Evolutionary conservation across 2,113 vertebrate species (phyloP), one percentile per base, ranked within the genome.

Genomic region (Axis porcinus): DNA sequence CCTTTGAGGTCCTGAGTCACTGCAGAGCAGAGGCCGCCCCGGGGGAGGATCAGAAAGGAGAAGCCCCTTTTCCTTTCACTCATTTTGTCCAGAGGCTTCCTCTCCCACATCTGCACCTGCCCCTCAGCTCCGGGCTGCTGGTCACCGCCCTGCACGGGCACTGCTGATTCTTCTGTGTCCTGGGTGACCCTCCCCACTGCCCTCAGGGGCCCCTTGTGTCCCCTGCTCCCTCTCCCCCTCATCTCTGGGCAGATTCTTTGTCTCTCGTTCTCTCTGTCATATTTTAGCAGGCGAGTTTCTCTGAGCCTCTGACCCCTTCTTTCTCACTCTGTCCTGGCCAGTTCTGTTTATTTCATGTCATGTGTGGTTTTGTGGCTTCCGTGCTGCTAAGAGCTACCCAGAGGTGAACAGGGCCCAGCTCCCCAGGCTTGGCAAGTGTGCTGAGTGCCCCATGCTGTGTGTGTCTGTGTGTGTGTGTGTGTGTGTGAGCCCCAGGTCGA

Each of bases 41-140:
- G 54, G 17, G 16, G 54, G 54, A 70, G 64, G 64, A 11, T 70
- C 64, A 36, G 64, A 70, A 70, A 70, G 17, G 4, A 67, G 64
- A 36, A 36, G 64, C n/a, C 17, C n/a, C 64, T 70, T 11, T 36
- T 36, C n/a, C 64, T n/a, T 70, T 70, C 64, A n/a, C 0, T 0
- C 8, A 10, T 70, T 70, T 4, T 70, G 64, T 10, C 64, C 17
- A n/a, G n/a, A n/a, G 33, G 17, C 64, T 70, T 36, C 17, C 64
- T 36, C 64, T 70, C 33, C 8, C 33, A 5, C 0, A n/a, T 70
- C n/a, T 67, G 64, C 33, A 10, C 2, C 0, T 2, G 1, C n/a
- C 9, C 25, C 57, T 17, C 0, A 0, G 17, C n/a, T 36, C n/a
- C n/a, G 9, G n/a, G 64, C 64, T n/a, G 64, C 64, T 36, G n/a